Evolutionary conservation across 1,140 invertebrate genomes (phyloP).

Genomic region (Drosophila pectinifera): DNA sequence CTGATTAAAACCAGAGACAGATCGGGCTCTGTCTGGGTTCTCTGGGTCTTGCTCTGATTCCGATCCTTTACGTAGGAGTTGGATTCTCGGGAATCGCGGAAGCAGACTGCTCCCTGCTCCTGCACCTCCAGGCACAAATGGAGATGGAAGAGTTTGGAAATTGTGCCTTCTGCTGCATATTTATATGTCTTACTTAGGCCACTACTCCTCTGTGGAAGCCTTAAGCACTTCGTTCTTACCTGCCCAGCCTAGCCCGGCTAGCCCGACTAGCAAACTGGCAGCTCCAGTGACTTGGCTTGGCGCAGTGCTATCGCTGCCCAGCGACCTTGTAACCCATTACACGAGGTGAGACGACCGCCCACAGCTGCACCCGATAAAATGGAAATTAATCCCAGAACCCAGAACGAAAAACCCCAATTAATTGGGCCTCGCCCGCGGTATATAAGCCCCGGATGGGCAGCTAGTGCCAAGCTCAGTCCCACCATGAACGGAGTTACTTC

Average conservation of each 20-base stretch:
- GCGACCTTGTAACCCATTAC: conserved; percentile 64
- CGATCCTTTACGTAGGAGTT: conserved; percentile 49
- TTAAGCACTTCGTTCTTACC: not conserved
- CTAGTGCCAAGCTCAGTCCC: conserved; percentile 20
- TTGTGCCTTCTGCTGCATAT: conserved; percentile 1
- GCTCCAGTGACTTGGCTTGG: not conserved
- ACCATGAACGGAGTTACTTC: conserved; percentile 26
- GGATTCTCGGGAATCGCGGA: conserved; percentile 53
- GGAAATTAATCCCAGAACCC: conserved; percentile 55
- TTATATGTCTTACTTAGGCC: conserved; percentile 15
- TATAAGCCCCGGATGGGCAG: conserved; percentile 46
- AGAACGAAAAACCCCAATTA: conserved; percentile 28
- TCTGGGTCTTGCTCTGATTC: conserved; percentile 3
- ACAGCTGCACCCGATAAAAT: conserved; percentile 71
- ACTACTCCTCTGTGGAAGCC: not conserved
- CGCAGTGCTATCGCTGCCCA: conserved; percentile 13
- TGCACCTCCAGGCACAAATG: too few relatives aligned
- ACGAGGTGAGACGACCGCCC: conserved; percentile 61
- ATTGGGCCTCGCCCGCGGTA: conserved; percentile 29
- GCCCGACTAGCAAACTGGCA: conserved; percentile 4
- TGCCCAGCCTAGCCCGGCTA: not conserved
- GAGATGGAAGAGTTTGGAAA: not conserved
- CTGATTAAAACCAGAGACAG: conserved; percentile 72
- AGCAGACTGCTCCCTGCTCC: conserved; percentile 6
- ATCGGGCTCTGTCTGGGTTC: conserved; percentile 25